Percentiles rank a stretch among this genome's conserved stretches.
Evolutionary conservation across 2,113 vertebrate genomes (phyloP).

Genomic region (Nycticryphes semicollaris): DNA sequence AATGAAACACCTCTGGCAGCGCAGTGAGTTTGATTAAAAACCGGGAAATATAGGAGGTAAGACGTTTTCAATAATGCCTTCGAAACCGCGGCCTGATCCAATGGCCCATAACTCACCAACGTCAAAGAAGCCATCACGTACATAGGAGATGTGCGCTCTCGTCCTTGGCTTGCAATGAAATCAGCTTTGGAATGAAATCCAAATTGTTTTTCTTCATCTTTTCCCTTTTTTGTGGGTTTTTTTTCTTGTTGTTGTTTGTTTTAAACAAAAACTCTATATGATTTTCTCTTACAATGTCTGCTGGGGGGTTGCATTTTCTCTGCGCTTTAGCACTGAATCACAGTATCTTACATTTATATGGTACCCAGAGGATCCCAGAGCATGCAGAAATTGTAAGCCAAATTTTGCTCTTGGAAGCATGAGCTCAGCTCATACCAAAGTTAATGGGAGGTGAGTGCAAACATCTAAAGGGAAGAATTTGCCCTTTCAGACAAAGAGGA

Average conservation of each 20-base stretch:
- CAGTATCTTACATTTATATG: slow-evolving; percentile 49
- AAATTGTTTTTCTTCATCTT: not conserved
- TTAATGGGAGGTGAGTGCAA: slow-evolving; percentile 60
- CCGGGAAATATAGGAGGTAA: slow-evolving; percentile 43
- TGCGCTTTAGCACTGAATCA: slow-evolving; percentile 54
- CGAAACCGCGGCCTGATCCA: not conserved
- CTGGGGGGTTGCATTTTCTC: slow-evolving; percentile 27
- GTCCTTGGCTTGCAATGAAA: not conserved
- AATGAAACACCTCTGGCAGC: slow-evolving; percentile 71
- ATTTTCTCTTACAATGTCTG: slow-evolving; percentile 13
- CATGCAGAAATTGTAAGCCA: slow-evolving; percentile 56
- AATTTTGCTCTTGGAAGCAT: slow-evolving; percentile 57
- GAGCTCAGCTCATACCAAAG: slow-evolving; percentile 61
- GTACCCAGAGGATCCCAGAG: slow-evolving; percentile 41
- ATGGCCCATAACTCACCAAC: not conserved
- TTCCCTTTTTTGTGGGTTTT: not conserved
- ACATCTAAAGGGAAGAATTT: slow-evolving; percentile 52
- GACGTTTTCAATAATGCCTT: slow-evolving; percentile 23
- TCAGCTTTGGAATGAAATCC: not conserved
- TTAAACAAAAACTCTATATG: not conserved
- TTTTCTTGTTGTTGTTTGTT: not conserved
- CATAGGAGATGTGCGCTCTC: not conserved
- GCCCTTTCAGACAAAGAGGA: slow-evolving; percentile 43
- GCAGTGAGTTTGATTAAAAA: slow-evolving; percentile 64
- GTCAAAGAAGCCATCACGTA: accelerated